Evolutionary conservation across 2,797 vertebrate genomes (phyloP), one percentile per base, ranked within the genome.

Genomic region (Apodemus agrarius): DNA sequence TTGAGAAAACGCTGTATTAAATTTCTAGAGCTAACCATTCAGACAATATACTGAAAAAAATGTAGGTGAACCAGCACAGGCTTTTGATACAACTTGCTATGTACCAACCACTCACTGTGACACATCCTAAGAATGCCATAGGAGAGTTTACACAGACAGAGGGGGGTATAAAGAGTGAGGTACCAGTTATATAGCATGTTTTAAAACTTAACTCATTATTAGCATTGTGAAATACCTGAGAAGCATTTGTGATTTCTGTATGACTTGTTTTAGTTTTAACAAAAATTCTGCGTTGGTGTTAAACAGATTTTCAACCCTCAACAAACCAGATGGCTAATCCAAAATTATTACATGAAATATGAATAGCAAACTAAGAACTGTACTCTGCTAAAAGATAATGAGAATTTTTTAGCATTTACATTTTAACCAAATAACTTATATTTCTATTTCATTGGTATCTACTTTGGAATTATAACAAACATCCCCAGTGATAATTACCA

Each of bases 311-410:
- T 98, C 98, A 98, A 97, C 98, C 98, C 98, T 98, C 98, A 99
- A 97, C 98, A 99, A 99, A 98, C 98, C 98, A 99, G 98, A 99
- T 99, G 98, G 98, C 98, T 98, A 98, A 98, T 98, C 98, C 98
- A 98, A 98, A 98, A 98, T 98, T 98, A 98, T 98, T 96, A 98
- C 98, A 98, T 98, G 98, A 98, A 98, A 98, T 98, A 98, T 98
- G 98, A 98, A 98, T 98, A 98, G 98, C 98, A 98, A 98, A 97
- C 98, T 98, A 97, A 98, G 98, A 98, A 97, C 98, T 98, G 98
- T 98, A 98, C 95, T 97, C 97, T 98, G 98, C 96, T 98, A 97
- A 98, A 95, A 97, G 97, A 98, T 98, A 98, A 98, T 97, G 97
- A 98, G 98, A 97, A 98, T 96, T 98, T 98, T 98, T 97, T 95